phyloP scores from a whole-genome alignment of 2,888 invertebrate species.

The Cryptocephalus moraei region DNA sequence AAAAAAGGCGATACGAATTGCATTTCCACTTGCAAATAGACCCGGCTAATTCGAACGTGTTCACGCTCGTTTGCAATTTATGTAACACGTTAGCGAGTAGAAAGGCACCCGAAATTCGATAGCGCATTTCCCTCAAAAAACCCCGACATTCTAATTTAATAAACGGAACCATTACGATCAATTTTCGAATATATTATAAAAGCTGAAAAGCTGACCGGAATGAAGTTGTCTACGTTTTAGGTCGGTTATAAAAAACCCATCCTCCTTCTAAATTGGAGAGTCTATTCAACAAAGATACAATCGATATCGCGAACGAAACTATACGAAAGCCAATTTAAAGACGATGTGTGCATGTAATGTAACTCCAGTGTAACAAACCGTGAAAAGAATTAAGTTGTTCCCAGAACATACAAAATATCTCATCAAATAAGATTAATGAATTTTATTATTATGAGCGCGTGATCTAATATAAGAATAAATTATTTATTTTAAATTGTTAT shows the following conservation, averaged over 20 bases:
- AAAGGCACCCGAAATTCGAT: too few relatives aligned
- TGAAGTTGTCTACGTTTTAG: background rate
- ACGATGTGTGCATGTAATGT: constrained; percentile 8
- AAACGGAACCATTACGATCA: background rate
- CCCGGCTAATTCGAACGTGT: too few relatives aligned
- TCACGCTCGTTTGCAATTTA: too few relatives aligned
- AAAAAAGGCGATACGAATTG: too few relatives aligned
- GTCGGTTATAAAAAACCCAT: background rate
- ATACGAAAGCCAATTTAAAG: background rate
- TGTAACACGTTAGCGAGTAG: too few relatives aligned
- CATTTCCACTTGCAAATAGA: too few relatives aligned
- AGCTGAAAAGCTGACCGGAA: background rate
- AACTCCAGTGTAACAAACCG: constrained; percentile 11
- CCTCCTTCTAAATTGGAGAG: constrained; percentile 2
- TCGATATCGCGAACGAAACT: constrained; percentile 10
- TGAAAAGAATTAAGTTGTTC: constrained; percentile 17
- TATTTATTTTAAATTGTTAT: constrained; percentile 16
- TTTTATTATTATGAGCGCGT: constrained; percentile 16
- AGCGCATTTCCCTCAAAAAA: too few relatives aligned
- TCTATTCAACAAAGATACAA: constrained; percentile 11
- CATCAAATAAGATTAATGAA: constrained; percentile 17
- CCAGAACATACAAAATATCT: constrained; percentile 14
- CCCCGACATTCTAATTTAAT: background rate
- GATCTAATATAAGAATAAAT: constrained; percentile 18
- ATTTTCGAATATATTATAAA: background rate